Percentiles rank a stretch among this genome's conserved stretches.
Evolutionary conservation across 2,113 vertebrate genomes (phyloP).

Genomic region (Psilopogon haemacephalus): DNA sequence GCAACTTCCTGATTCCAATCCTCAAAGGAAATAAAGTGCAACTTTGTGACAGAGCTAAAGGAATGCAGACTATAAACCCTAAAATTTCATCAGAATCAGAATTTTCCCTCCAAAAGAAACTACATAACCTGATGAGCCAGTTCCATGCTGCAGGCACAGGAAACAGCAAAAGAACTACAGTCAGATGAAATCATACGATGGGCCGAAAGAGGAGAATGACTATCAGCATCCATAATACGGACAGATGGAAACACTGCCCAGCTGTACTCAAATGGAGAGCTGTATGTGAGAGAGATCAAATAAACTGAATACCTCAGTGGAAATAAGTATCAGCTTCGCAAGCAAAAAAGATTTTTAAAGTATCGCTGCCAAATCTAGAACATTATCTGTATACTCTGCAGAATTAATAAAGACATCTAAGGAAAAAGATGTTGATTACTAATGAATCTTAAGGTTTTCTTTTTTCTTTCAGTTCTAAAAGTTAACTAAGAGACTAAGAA

Average conservation of each 20-base stretch:
- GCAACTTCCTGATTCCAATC: slow-evolving; percentile 14
- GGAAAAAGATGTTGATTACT: neutral
- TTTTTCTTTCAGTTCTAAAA: neutral
- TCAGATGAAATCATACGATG: neutral
- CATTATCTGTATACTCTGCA: neutral
- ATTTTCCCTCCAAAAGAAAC: neutral
- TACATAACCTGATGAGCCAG: neutral
- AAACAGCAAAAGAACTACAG: neutral
- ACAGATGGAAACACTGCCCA: neutral
- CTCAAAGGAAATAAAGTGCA: slow-evolving; percentile 28
- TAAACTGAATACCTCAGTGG: neutral
- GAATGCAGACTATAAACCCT: neutral
- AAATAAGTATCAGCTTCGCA: neutral
- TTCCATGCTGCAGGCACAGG: neutral
- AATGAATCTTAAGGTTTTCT: neutral
- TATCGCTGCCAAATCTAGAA: neutral
- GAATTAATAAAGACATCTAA: neutral
- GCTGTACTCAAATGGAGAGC: neutral
- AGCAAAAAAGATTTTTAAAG: neutral
- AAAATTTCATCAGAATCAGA: neutral
- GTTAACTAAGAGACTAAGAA: neutral
- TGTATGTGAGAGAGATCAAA: neutral
- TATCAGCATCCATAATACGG: neutral
- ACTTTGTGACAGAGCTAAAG: neutral
- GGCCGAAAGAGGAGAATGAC: neutral